Base-by-base conservation (phyloP, 2,797 vertebrate species). In the Poeciliopsis turneri region DNA sequence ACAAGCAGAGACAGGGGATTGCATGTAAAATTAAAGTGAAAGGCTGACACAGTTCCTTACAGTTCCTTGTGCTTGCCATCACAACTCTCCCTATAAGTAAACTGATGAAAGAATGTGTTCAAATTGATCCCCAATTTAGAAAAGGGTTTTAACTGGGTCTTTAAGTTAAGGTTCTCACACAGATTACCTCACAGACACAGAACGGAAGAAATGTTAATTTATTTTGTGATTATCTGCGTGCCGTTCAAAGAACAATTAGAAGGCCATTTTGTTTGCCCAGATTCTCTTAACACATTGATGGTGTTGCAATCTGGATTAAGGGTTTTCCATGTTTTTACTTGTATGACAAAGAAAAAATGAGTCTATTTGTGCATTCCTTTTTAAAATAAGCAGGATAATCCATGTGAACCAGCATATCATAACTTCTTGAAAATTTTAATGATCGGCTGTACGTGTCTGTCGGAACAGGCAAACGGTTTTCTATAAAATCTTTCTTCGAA, bases 61-160 rank as follows among this genome's bases (percentile, higher is more conserved):
- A 45, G 36, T 43, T 69, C 39, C 36, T 20, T 66, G n/a, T 12
- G 41, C 25, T 53, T 45, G 11, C 47, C 30, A 59, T 36, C 43
- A 73, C 77, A 78, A 73, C 33, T 78, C 43, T 64, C 53, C 45
- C 33, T 64, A 41, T 78, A 64, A 64, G 64, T 73, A 73, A 78
- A 72, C 43, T 49, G 55, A 64, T n/a, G 15, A 64, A 51, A 75
- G 23, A 33, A 47, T 55, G 46, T 72, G 13, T 66, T 77, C 41
- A 43, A 61, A 71, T 36, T 74, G 51, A 70, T 18, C 46, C 51
- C 72, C 45, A 43, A 39, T 70, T 59, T 15, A 51, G 53, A 47
- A 30, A 46, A 71, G 30, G 16, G 16, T 8, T 72, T 72, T 25
- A n/a, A 43, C 3, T 7, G 47, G 11, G 55, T 64, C 66, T 53